These are phyloP conservation scores for Fistularia tabacaria DNA, from an alignment of 2,797 vertebrate genomes.

Conservation along the genomic window DNA sequence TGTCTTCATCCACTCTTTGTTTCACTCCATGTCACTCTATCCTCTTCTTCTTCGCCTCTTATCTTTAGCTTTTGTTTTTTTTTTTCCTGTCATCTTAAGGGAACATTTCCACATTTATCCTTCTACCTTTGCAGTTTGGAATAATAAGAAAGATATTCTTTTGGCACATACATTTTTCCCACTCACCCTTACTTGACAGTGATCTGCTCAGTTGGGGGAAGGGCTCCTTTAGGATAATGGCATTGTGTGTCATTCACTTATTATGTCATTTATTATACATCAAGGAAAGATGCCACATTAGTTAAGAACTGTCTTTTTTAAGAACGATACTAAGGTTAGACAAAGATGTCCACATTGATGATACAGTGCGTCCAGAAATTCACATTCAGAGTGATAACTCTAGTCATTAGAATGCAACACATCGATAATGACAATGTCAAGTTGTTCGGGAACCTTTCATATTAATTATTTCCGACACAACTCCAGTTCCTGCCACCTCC, in stretches of 20 bases:
- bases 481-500: no score
- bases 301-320: no score
- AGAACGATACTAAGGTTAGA: no score
- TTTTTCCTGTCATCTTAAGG: constrained; percentile 32
- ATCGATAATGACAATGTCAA: no score
- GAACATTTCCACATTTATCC: constrained; percentile 9
- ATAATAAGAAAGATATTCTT: constrained; percentile 30
- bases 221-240: neutral
- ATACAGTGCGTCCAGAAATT: no score
- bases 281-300: neutral
- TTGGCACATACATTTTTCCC: constrained; percentile 1
- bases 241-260: constrained; percentile 1
- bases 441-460: no score
- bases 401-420: no score
- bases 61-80: constrained; percentile 24
- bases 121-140: constrained; percentile 13
- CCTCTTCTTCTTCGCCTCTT: constrained; percentile 8
- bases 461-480: no score
- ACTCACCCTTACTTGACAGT: constrained; percentile 25
- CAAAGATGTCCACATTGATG: neutral
- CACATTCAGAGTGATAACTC: no score
- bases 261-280: constrained; percentile 9
- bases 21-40: constrained; percentile 32
- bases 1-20: constrained; percentile 47
- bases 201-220: neutral